Evolutionary conservation across 2,797 vertebrate genomes (phyloP), one percentile per base, ranked within the genome.

Genomic region (Coregonus sp.): DNA sequence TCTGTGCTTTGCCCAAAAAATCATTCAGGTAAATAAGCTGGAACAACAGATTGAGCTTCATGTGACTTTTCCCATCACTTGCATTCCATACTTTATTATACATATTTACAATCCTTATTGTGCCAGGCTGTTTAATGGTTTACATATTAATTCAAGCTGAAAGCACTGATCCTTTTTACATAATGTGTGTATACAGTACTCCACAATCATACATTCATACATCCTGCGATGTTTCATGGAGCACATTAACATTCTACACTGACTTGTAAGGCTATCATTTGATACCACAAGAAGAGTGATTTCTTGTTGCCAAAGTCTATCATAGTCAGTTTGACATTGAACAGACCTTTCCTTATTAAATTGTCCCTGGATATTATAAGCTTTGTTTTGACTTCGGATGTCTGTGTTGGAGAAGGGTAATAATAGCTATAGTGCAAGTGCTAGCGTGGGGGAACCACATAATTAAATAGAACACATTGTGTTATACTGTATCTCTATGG

Each of bases 71-170:
- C 50, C 80, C 78, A 61, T 87, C 84, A 63, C 87, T 87, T 80
- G 79, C 87, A 90, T 89, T 81, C 82, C 82, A 75, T 82, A 83
- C 82, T 71, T 37, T 88, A 90, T 92, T 96, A 96, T 99, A 99
- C 97, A 99, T 98, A 99, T 99, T 96, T 98, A 99, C 97, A 99
- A 90, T 47, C 40, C 40, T 47, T 47, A 47, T 90, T 93, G 87
- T 92, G 93, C 93, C 88, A 76, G 73, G 84, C 87, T 82, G 77
- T 76, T 89, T 82, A 70, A 82, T 61, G 54, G 59, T 84, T 82
- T 83, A 79, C 77, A 76, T 78, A 78, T 86, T 85, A 80, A 80
- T 85, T 85, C 75, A 86, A 79, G 76, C 79, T 86, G 75, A 85
- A 81, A 80, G 78, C 82, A 79, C 81, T 74, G 76, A 80, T 70